Conservation (phyloP, 2,113 vertebrate genomes). For the Odontophorus gujanensis region DNA sequence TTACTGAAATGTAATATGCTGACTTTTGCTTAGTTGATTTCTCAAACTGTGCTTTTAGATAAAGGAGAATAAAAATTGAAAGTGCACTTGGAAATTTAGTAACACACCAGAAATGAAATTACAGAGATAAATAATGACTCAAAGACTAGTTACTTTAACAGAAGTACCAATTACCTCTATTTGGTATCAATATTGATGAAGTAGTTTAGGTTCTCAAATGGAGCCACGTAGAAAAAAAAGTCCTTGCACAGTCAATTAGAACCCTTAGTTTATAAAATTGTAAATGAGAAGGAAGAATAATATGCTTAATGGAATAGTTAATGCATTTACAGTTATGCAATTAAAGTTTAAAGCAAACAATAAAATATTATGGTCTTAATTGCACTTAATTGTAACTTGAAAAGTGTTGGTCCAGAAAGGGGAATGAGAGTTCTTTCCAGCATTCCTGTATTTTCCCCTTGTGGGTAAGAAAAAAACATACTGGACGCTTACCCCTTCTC, state of each 20-base stretch:
- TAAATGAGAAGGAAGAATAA: not conserved
- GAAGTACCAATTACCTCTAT: not conserved
- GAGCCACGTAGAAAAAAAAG: not conserved
- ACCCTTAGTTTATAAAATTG: not conserved
- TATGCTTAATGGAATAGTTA: not conserved
- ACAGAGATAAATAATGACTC: not conserved
- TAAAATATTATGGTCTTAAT: not conserved
- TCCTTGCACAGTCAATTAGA: not conserved
- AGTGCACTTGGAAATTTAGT: not conserved
- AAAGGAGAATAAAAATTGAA: not conserved
- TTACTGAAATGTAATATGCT: not conserved
- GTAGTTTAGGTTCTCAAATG: not conserved
- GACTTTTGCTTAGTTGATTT: not conserved
- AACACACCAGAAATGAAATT: not conserved
- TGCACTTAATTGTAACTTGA: not conserved
- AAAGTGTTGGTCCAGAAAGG: not conserved
- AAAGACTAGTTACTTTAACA: not conserved
- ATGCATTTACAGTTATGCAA: not conserved
- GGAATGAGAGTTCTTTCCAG: not conserved
- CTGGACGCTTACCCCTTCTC: not conserved
- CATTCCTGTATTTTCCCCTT: not conserved
- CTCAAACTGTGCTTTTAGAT: not conserved
- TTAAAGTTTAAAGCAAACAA: not conserved
- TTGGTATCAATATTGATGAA: not conserved
- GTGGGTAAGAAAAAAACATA: not conserved